Evolutionary conservation across 2,797 vertebrate species (phyloP), one percentile per base, ranked within the genome.

Genomic region (Crax fasciolata): DNA sequence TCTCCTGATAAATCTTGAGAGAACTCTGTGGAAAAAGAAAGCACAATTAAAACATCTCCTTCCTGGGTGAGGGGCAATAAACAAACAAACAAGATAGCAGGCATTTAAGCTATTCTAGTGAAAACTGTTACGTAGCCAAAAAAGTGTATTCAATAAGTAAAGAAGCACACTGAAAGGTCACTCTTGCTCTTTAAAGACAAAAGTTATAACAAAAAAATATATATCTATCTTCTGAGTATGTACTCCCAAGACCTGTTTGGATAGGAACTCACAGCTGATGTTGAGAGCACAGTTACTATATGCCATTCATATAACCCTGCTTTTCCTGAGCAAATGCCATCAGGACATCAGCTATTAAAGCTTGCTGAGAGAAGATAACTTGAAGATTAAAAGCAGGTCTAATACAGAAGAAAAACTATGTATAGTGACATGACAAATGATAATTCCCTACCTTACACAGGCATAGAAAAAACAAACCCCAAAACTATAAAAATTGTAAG

Each of bases 1-100:
- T 98, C 19, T 98, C 95, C 46, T 85, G 98, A 94, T 97, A 98
- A 44, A 97, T 97, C 90, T 98, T 98, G 43, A 99, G 97, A 90
- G 98, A 98, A 90, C 91, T 97, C 99, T 99, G 89, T 17, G 71
- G 79, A 92, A 23, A 93, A 41, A 54, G 15, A 93, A 58, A 91
- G 16, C 9, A 85, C 9, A 70, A n/a, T 84, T 84, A 87, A 83
- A 88, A 32, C 39, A 65, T 3, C 5, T 43, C 75, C 25, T 52
- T 48, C 20, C n/a, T 57, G 19, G 12, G 55, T 30, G 28, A 18
- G 52, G 52, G 52, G 52, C 35, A 61, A 5, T 35, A 25, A 11
- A 21, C 52, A 13, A 8, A 0, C 15, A 16, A 52, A 52, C 28
- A 52, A 68, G 9, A 43, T 5, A 10, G 19, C 32, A 94, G 23